phyloP scores from a whole-genome alignment of 2,113 vertebrate genomes.

The Nothocercus nigrocapillus region DNA sequence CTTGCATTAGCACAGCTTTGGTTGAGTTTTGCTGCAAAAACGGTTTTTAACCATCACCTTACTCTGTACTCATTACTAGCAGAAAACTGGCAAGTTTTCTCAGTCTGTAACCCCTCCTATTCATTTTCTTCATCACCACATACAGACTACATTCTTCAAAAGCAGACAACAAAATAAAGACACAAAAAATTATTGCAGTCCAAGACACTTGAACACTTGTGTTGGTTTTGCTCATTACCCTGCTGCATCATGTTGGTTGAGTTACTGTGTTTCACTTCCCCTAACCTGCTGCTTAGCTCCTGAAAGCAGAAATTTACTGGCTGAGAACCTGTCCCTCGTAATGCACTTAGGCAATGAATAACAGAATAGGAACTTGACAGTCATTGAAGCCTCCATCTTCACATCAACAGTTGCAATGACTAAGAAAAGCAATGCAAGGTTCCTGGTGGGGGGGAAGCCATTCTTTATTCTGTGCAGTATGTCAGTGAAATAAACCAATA shows the following conservation, averaged over 20 bases:
- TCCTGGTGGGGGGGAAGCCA: not conserved
- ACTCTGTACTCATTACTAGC: not conserved
- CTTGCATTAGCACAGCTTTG: not conserved
- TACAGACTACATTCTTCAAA: not conserved
- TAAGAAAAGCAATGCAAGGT: not conserved
- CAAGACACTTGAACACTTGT: not conserved
- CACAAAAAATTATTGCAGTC: not conserved
- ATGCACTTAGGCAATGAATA: not conserved
- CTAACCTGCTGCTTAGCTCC: not conserved
- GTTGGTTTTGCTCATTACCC: not conserved
- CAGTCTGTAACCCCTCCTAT: not conserved
- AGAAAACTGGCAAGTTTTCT: not conserved
- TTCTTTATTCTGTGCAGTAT: not conserved
- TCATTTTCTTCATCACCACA: not conserved
- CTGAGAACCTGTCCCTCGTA: not conserved
- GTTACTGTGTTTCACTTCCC: not conserved
- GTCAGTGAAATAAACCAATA: not conserved
- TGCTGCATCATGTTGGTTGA: not conserved
- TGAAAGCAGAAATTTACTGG: accelerated
- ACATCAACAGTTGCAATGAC: not conserved
- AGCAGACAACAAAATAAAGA: not conserved
- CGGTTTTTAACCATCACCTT: not conserved
- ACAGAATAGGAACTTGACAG: not conserved
- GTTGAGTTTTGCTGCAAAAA: not conserved
- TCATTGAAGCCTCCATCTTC: not conserved